Evolutionary conservation across 2,888 invertebrate species (phyloP).

Genomic region (Apotomis capreana): DNA sequence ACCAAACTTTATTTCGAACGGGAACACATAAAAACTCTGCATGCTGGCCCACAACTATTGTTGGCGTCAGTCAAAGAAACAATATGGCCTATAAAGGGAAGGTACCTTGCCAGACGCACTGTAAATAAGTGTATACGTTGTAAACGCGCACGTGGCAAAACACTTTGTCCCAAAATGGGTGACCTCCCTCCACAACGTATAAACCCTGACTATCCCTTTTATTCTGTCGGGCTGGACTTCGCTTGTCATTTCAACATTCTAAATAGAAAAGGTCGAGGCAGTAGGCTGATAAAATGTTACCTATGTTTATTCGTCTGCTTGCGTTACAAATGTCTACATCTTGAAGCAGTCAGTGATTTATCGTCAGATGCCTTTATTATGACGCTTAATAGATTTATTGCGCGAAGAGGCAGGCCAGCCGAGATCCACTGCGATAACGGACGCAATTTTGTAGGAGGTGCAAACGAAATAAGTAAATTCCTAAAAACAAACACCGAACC

Average conservation of each 20-base stretch:
- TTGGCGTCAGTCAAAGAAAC: conserved; percentile 39
- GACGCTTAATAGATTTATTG: too few relatives aligned
- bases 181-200: conserved; percentile 31
- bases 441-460: conserved; percentile 48
- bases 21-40: conserved; percentile 8
- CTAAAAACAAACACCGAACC: conserved; percentile 33
- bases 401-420: conserved; percentile 45
- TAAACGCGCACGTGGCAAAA: conserved; percentile 29
- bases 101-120: conserved; percentile 41
- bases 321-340: conserved; percentile 1
- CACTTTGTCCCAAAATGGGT: conserved; percentile 35
- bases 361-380: conserved; percentile 46
- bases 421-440: conserved; percentile 53
- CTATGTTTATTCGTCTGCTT: conserved; percentile 2
- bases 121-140: conserved; percentile 43
- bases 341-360: conserved; percentile 44
- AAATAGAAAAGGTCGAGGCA: too few relatives aligned
- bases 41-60: conserved; percentile 33
- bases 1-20: conserved; percentile 5
- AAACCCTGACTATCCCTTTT: conserved; percentile 27
- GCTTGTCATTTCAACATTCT: too few relatives aligned
- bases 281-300: conserved; percentile 42
- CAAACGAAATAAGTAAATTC: conserved; percentile 47
- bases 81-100: conserved; percentile 44
- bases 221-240: conserved; percentile 15